phyloP scores from a whole-genome alignment of 2,113 vertebrate species.

The Dasyurus viverrinus region DNA sequence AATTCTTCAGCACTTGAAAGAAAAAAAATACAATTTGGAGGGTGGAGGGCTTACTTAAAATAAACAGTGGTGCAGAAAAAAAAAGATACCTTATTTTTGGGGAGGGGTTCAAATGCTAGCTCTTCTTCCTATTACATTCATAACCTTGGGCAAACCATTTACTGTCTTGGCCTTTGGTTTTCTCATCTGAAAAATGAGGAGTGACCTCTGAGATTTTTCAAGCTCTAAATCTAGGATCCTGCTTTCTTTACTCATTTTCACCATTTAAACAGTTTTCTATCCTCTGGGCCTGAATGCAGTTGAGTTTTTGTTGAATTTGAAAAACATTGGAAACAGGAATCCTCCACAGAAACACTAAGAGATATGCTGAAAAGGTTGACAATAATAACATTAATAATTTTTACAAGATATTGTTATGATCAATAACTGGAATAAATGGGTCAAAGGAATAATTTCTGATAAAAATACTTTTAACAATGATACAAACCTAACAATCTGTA shows the following conservation, averaged over 20 bases:
- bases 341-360: not conserved
- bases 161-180: not conserved
- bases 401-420: not conserved
- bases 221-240: not conserved
- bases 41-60: constrained; percentile 28
- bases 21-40: constrained; percentile 32
- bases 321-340: not conserved
- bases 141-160: constrained; percentile 15
- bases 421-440: not conserved
- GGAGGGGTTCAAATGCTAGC: not conserved
- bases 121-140: not conserved
- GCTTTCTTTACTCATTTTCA: not conserved
- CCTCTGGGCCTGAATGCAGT: not conserved
- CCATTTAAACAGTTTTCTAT: not conserved
- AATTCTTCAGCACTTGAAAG: constrained; percentile 18
- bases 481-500: not conserved
- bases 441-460: not conserved
- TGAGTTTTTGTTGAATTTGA: not conserved
- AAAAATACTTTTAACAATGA: not conserved
- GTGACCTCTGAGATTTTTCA: not conserved
- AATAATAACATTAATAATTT: not conserved
- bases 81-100: constrained; percentile 4
- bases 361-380: not conserved
- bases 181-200: not conserved
- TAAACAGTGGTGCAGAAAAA: constrained; percentile 37